phyloP scores from a whole-genome alignment of 2,888 invertebrate species.

The Rhagonycha lutea region DNA sequence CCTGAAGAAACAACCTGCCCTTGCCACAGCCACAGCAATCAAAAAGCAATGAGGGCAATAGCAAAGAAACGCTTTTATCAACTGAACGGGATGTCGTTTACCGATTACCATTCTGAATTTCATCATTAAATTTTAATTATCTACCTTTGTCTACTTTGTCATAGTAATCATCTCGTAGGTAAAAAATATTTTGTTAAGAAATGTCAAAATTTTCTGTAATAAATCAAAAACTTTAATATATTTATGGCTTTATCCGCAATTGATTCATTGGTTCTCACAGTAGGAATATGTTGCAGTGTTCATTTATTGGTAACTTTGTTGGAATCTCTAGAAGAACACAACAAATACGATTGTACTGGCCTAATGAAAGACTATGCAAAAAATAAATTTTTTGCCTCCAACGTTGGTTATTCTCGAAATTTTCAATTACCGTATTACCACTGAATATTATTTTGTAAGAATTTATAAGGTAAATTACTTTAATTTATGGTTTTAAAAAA shows the following conservation, averaged over 20 bases:
- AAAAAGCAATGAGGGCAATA: background rate
- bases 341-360: constrained; percentile 33
- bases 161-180: background rate
- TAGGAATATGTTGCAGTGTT: constrained; percentile 42
- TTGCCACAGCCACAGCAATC: background rate
- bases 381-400: constrained; percentile 5
- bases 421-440: constrained; percentile 7
- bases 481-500: background rate
- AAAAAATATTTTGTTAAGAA: background rate
- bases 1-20: background rate
- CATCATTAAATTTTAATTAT: background rate
- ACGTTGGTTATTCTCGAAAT: background rate
- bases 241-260: constrained; percentile 38
- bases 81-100: background rate
- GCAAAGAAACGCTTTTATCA: background rate
- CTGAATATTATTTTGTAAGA: background rate
- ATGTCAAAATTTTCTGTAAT: constrained; percentile 9
- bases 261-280: constrained; percentile 42
- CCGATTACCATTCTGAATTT: background rate
- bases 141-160: background rate
- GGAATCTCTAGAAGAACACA: constrained; percentile 36
- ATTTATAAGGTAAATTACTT: background rate
- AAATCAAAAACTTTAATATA: background rate
- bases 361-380: constrained; percentile 39
- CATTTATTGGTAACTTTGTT: constrained; percentile 41